phyloP scores from a whole-genome alignment of 2,113 vertebrate species.

The Perognathus longimembris region DNA sequence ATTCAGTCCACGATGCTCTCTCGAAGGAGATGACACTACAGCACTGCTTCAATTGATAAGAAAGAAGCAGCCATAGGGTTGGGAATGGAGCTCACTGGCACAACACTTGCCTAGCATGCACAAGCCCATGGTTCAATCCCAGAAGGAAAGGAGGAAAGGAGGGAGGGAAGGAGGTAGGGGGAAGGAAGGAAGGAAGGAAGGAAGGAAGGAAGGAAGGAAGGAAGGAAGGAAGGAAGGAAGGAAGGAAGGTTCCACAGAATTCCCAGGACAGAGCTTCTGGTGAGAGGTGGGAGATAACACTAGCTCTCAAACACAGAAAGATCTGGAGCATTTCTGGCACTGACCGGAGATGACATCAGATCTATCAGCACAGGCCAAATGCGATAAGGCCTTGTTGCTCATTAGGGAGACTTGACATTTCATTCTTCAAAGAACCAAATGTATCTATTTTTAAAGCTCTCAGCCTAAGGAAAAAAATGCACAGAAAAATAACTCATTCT shows the following conservation, averaged over 20 bases:
- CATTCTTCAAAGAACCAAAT: not conserved
- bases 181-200: too few species aligned
- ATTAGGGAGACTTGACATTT: not conserved
- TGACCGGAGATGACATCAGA: not conserved
- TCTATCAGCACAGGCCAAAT: not conserved
- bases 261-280: not conserved
- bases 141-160: rapidly evolving
- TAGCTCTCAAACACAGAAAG: not conserved
- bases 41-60: too few species aligned
- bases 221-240: not conserved
- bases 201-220: too few species aligned
- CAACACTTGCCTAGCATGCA: too few species aligned
- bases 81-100: too few species aligned
- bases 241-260: not conserved
- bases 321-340: not conserved
- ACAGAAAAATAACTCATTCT: not conserved
- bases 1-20: not conserved
- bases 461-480: not conserved
- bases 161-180: not conserved
- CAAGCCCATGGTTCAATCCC: too few species aligned
- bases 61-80: too few species aligned
- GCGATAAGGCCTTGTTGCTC: not conserved
- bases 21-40: not conserved
- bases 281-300: not conserved
- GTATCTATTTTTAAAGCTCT: not conserved